Conservation (phyloP, 2,888 invertebrate species). For the Leptopilina syphax region DNA sequence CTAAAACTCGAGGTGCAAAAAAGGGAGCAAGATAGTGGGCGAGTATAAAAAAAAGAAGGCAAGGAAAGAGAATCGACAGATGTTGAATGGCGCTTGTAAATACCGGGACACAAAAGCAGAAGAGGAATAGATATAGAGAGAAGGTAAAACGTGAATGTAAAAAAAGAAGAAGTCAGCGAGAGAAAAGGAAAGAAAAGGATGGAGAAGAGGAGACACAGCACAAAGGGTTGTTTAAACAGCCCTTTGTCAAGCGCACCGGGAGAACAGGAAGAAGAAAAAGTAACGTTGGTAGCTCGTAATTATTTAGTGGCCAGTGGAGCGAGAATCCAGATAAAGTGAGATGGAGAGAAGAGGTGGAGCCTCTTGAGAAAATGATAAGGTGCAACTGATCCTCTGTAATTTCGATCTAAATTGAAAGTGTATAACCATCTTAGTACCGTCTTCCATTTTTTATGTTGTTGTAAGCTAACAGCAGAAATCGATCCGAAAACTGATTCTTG, state of each 20-base stretch:
- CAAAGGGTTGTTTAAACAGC: constrained; percentile 69
- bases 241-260: constrained; percentile 64
- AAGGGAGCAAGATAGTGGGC: constrained; percentile 28
- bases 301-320: constrained; percentile 64
- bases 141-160: constrained; percentile 30
- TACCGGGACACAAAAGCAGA: constrained; percentile 60
- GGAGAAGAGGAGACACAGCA: constrained; percentile 46
- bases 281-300: constrained; percentile 65
- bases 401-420: neutral
- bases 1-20: constrained; percentile 27
- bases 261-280: constrained; percentile 61
- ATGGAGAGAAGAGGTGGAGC: neutral
- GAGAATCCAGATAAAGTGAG: constrained; percentile 10
- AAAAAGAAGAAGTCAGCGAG: constrained; percentile 33
- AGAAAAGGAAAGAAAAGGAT: constrained; percentile 49
- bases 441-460: neutral
- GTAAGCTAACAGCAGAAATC: too few relatives aligned
- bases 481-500: too few relatives aligned
- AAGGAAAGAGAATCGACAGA: constrained; percentile 48
- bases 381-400: neutral
- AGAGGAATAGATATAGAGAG: constrained; percentile 16
- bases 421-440: neutral
- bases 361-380: too few relatives aligned
- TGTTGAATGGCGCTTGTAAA: constrained; percentile 64
- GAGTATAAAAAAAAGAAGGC: constrained; percentile 16